Evolutionary conservation across 2,113 vertebrate genomes (phyloP), one percentile per base, ranked within the genome.

Genomic region (Tychaedon coryphoeus): DNA sequence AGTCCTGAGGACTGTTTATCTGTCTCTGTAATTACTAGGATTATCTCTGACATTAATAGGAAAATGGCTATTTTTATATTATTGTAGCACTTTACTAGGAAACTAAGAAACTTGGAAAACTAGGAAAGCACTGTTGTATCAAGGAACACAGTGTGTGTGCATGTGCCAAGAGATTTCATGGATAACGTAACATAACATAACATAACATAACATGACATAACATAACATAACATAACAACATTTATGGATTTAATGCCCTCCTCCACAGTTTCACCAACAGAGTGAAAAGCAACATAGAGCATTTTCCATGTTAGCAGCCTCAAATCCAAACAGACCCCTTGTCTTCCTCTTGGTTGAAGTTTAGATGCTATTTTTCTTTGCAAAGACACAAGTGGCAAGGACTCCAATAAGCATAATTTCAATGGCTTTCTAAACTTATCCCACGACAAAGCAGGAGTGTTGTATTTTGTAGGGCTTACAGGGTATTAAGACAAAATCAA

Each of bases 401-500:
- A 24, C 36, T 64, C 64, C 56, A 73, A 73, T 48, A 77, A 91
- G 43, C 67, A 83, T 29, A 60, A 38, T 65, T 86, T 78, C 69
- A 94, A 56, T 56, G 76, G 29, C 57, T 94, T 90, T 88, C 69
- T 80, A 88, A 96, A 88, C 61, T 47, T 77, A 65, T 7, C 48
- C 78, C 56, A 14, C 83, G 87, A 50, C 65, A 60, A 42, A 69
- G 51, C 60, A 78, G 90, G 65, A 5, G 0, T 79, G 43, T 60
- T 90, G 64, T 74, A 31, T 90, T 96, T 92, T 78, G 36, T 64
- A 57, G 48, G 53, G 43, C 70, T 84, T 86, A 86, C 25, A 45
- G 79, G 51, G 79, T 74, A 81, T 81, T 92, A 92, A 81, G 72
- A 70, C 82, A 84, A 95, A 92, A 83, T 56, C 75, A 65, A 90